These are phyloP conservation scores for Eulemur rubriventer DNA, from an alignment of 2,797 vertebrate species.

Conservation along the genomic window DNA sequence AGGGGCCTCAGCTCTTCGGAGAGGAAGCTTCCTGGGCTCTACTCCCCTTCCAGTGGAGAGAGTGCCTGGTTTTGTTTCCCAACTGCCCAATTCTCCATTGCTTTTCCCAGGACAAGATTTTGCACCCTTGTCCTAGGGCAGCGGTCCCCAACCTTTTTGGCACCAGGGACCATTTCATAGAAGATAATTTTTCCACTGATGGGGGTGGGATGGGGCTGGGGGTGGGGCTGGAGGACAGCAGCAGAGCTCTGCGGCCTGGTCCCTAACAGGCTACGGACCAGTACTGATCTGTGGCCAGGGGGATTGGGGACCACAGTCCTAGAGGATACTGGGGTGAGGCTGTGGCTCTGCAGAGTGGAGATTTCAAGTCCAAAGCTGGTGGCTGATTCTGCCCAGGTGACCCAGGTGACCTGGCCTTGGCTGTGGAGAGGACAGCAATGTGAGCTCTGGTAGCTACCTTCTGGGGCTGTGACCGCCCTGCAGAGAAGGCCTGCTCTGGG, in stretches of 20 bases:
- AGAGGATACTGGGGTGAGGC: background rate
- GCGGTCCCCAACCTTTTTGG: background rate
- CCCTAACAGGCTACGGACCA: too few species aligned
- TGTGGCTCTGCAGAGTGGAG: background rate
- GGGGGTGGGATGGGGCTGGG: too few species aligned
- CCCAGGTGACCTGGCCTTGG: background rate
- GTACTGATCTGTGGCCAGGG: too few species aligned
- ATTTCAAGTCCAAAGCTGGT: background rate
- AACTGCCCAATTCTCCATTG: background rate
- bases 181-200: too few species aligned
- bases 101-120: background rate
- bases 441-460: conserved; percentile 21
- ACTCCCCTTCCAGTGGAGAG: background rate
- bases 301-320: background rate
- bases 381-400: background rate
- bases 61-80: background rate
- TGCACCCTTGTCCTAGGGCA: background rate
- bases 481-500: background rate
- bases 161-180: too few species aligned
- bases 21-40: background rate
- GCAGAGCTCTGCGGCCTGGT: too few species aligned
- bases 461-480: conserved; percentile 40
- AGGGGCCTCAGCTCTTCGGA: background rate
- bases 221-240: too few species aligned
- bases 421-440: background rate